phyloP scores from a whole-genome alignment of 2,888 invertebrate genomes.

The Macrosoma leucophasiata region DNA sequence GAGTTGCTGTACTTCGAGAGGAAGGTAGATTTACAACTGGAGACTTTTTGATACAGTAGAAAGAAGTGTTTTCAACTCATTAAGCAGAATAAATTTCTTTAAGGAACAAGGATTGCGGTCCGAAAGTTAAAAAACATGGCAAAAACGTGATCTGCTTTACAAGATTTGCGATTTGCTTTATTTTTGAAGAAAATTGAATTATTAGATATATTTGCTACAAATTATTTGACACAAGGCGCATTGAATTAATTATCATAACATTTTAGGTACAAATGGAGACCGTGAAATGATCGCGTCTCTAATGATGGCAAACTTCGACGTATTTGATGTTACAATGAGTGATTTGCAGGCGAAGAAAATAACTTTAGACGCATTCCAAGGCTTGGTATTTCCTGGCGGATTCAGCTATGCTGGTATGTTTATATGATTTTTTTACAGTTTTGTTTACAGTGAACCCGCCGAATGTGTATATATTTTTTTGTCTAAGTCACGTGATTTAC shows the following conservation, averaged over 20 bases:
- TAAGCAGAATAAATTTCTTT: too few species aligned
- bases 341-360: slow-evolving; percentile 85
- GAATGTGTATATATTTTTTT: too few species aligned
- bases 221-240: too few species aligned
- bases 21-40: slow-evolving; percentile 88
- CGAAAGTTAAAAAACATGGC: too few species aligned
- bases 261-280: slow-evolving; percentile 90
- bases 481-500: too few species aligned
- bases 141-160: neutral
- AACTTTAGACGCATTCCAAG: slow-evolving; percentile 87
- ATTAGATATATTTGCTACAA: too few species aligned
- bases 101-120: too few species aligned
- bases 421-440: too few species aligned
- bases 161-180: neutral
- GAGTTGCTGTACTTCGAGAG: slow-evolving; percentile 94
- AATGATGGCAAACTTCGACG: slow-evolving; percentile 90
- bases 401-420: slow-evolving; percentile 95
- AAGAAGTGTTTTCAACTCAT: too few species aligned
- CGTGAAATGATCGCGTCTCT: slow-evolving; percentile 97
- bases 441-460: too few species aligned
- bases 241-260: too few species aligned
- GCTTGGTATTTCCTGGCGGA: slow-evolving; percentile 97
- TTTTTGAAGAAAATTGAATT: too few species aligned
- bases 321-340: slow-evolving; percentile 96
- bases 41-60: slow-evolving; percentile 12